Evolutionary conservation across 2,888 invertebrate species (phyloP).

Genomic region (Chrysolina americana): DNA sequence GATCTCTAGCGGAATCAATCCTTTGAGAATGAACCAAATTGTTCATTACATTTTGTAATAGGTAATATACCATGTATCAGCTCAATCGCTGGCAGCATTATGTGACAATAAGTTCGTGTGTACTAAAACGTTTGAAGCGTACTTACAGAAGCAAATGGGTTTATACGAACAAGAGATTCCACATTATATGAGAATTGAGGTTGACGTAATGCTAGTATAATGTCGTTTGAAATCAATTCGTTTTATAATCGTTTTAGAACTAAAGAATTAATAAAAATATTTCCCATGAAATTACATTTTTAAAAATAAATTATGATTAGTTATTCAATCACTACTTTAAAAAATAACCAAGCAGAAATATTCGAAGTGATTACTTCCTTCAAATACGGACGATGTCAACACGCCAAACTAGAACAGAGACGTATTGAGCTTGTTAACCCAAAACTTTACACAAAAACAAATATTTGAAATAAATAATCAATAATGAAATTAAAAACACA

Average conservation of each 20-base stretch:
- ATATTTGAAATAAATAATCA: no score
- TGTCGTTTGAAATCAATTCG: not conserved
- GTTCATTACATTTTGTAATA: conserved; percentile 46
- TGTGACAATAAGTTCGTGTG: conserved; percentile 24
- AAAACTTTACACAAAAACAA: no score
- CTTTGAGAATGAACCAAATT: conserved; percentile 53
- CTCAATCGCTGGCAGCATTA: conserved; percentile 10
- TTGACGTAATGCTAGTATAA: not conserved
- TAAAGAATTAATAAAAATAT: no score
- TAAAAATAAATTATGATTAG: no score
- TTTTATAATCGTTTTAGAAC: not conserved
- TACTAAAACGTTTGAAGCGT: conserved; percentile 10
- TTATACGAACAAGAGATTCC: conserved; percentile 21
- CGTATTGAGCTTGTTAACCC: no score
- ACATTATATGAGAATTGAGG: not conserved
- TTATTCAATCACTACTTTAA: no score
- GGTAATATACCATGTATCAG: conserved; percentile 24
- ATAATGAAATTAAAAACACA: no score
- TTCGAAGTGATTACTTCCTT: no score
- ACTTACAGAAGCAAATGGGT: conserved; percentile 4
- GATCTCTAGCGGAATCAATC: conserved; percentile 46
- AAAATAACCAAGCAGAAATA: no score
- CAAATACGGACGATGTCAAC: no score
- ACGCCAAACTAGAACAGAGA: no score
- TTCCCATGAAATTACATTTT: no score